phyloP scores from a whole-genome alignment of 2,888 invertebrate genomes.

The Tigriopus californicus region DNA sequence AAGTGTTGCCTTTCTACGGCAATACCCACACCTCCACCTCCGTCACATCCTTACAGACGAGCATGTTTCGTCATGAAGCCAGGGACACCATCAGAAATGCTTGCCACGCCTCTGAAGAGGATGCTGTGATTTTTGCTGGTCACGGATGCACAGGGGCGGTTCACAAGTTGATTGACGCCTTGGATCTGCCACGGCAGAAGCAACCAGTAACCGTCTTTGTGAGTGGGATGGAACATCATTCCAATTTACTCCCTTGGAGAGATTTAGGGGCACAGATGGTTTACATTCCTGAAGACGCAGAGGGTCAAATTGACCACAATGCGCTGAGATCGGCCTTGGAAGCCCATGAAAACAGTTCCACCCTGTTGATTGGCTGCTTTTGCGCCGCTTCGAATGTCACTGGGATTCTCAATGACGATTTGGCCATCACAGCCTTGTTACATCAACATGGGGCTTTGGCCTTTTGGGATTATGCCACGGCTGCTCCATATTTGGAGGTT shows the following conservation, averaged over 20 bases:
- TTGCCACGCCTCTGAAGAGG: slow-evolving; percentile 59
- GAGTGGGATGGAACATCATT: slow-evolving; percentile 56
- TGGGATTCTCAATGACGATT: slow-evolving; percentile 64
- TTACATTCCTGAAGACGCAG: slow-evolving; percentile 52
- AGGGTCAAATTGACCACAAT: slow-evolving; percentile 56
- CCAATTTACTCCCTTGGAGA: slow-evolving; percentile 60
- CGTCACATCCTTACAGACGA: slow-evolving; percentile 67
- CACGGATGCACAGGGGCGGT: slow-evolving; percentile 56
- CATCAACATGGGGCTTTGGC: slow-evolving; percentile 64
- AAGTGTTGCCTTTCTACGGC: slow-evolving; percentile 64
- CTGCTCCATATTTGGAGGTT: slow-evolving; percentile 52
- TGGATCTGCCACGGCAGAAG: slow-evolving; percentile 33
- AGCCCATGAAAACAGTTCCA: slow-evolving; percentile 34
- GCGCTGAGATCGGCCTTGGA: slow-evolving; percentile 51
- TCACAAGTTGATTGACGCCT: slow-evolving; percentile 49
- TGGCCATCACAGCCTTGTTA: slow-evolving; percentile 54
- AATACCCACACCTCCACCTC: slow-evolving; percentile 63
- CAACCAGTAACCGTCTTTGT: slow-evolving; percentile 39
- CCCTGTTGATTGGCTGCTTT: slow-evolving; percentile 61
- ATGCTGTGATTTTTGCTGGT: slow-evolving; percentile 53
- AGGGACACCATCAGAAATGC: slow-evolving; percentile 54
- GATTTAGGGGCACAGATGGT: slow-evolving; percentile 59
- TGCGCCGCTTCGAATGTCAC: slow-evolving; percentile 72
- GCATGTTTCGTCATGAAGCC: slow-evolving; percentile 54
- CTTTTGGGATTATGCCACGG: slow-evolving; percentile 76